Percentiles rank a stretch among this genome's conserved stretches.
phyloP scores from a whole-genome alignment of 2,797 vertebrate genomes.

The Antrozous pallidus region DNA sequence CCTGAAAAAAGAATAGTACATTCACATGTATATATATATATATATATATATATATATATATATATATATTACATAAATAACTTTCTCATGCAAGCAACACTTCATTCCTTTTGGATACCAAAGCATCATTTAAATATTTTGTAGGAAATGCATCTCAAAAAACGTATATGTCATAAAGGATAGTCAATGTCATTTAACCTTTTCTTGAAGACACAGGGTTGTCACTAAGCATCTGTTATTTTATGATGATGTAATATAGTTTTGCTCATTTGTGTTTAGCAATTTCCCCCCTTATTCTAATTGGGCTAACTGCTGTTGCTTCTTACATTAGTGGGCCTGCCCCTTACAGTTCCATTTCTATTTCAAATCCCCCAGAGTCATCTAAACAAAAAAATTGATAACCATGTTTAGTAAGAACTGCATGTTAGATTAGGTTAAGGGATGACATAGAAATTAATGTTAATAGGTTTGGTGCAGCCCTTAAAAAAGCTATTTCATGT shows the following conservation, averaged over 20 bases:
- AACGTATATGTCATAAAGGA: not conserved
- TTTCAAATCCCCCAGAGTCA: not conserved
- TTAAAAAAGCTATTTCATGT: not conserved
- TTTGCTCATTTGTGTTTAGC: not conserved
- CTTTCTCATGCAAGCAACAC: not conserved
- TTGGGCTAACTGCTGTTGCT: not conserved
- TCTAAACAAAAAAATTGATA: not conserved
- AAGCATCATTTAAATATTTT: conserved; percentile 27
- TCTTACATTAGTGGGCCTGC: not conserved
- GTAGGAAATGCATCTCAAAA: conserved; percentile 9
- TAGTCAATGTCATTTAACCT: not conserved
- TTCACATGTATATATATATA: not conserved
- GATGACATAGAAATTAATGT: not conserved
- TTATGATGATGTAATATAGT: not conserved
- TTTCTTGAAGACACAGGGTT: not conserved
- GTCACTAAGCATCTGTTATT: not conserved
- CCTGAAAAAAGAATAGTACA: not conserved
- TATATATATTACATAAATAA: not conserved
- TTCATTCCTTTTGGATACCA: not conserved
- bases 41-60: too few species aligned
- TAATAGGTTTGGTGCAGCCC: not conserved
- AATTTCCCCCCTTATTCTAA: not conserved
- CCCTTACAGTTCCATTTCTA: not conserved
- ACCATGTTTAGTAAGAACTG: not conserved
- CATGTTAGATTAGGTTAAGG: not conserved